Evolutionary conservation across 2,113 vertebrate genomes (phyloP).

Genomic region (Nematolebias whitei): DNA sequence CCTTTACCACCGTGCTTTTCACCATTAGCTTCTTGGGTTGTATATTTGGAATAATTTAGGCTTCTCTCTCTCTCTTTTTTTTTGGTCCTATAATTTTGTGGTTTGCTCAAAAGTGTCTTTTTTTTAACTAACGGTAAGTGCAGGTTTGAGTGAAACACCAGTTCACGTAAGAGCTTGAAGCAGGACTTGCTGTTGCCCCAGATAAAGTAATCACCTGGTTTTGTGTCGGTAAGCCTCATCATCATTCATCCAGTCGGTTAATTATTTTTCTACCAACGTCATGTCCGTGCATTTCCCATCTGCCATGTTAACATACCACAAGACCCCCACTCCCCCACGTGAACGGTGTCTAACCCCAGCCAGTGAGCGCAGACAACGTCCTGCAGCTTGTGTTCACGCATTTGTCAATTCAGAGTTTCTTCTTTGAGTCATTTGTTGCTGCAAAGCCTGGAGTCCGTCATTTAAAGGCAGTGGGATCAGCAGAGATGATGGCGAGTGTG

Average conservation of each 20-base stretch:
- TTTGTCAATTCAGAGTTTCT: conserved; percentile 55
- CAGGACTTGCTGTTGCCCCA: background rate
- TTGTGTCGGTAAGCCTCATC: conserved; percentile 1
- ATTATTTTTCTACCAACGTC: conserved; percentile 16
- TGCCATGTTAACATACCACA: conserved; percentile 43
- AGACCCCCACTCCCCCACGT: conserved; percentile 21
- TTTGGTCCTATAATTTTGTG: conserved; percentile 22
- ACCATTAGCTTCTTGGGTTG: conserved; percentile 47
- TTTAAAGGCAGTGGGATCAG: conserved; percentile 40
- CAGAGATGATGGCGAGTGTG: conserved; percentile 52
- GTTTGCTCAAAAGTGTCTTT: no score
- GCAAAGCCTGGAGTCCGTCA: conserved; percentile 33
- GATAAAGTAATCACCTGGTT: background rate
- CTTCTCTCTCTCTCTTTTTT: conserved; percentile 17
- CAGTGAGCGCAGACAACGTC: conserved; percentile 13
- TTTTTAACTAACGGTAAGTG: no score
- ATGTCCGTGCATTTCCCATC: conserved; percentile 45
- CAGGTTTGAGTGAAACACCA: background rate
- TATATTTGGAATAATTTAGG: conserved; percentile 46
- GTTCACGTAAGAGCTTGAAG: background rate
- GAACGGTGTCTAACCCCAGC: conserved; percentile 56
- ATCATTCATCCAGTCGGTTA: conserved; percentile 6
- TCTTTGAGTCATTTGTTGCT: conserved; percentile 41
- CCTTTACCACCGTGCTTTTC: conserved; percentile 38
- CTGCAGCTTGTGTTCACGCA: conserved; percentile 44